Conservation (phyloP, 2,797 vertebrate species). For the Saxicola maurus region DNA sequence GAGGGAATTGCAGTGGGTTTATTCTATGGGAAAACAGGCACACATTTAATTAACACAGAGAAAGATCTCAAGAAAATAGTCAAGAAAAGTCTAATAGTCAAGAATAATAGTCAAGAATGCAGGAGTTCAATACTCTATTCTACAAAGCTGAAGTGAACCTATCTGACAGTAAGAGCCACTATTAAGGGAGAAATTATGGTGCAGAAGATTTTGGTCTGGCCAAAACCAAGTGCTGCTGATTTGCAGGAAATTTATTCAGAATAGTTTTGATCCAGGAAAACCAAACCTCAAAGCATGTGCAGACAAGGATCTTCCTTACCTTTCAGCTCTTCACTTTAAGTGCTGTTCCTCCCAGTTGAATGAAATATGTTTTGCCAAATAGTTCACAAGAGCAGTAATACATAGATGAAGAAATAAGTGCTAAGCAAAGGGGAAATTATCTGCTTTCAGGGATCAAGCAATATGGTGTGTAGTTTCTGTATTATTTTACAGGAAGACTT, state of each 20-base stretch:
- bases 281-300: background rate
- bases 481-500: background rate
- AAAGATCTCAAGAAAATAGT: background rate
- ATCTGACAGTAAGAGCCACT: background rate
- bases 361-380: background rate
- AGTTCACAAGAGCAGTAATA: background rate
- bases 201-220: background rate
- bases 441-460: background rate
- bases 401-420: background rate
- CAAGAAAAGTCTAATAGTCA: background rate
- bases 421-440: background rate
- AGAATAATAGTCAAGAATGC: background rate
- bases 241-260: background rate
- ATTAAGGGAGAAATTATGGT: background rate
- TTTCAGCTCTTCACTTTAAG: background rate
- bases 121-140: background rate
- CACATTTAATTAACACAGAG: background rate
- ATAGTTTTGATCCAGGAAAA: background rate
- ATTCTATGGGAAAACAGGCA: background rate
- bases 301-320: background rate
- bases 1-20: background rate
- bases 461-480: background rate
- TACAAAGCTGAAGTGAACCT: background rate
- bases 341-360: background rate
- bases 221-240: background rate